These are phyloP conservation scores for Apotomis betuletana DNA, from an alignment of 2,888 invertebrate species.

Conservation along the genomic window DNA sequence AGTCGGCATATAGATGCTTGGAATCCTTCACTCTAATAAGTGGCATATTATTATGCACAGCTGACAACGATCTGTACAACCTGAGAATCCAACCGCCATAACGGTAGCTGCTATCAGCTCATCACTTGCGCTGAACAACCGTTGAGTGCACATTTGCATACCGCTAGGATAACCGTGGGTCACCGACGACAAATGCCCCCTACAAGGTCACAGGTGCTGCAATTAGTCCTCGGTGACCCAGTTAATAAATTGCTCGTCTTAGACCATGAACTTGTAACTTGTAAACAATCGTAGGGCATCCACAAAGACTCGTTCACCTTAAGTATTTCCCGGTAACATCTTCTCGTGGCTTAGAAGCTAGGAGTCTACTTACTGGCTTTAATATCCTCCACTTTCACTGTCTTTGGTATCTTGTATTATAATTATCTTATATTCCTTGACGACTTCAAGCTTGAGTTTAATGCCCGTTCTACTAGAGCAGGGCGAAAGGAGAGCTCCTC, in stretches of 20 bases:
- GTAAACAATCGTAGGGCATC: background rate
- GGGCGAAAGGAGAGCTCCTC: too few species aligned
- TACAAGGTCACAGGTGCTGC: constrained; percentile 40
- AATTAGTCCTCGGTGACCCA: constrained; percentile 21
- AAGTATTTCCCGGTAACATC: too few species aligned
- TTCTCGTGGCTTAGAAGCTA: too few species aligned
- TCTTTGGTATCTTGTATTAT: too few species aligned
- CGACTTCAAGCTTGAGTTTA: too few species aligned
- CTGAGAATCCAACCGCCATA: background rate
- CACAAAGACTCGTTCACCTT: background rate
- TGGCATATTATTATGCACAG: too few species aligned
- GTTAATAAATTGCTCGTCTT: background rate
- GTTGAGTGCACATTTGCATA: constrained; percentile 59
- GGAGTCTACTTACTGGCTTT: too few species aligned
- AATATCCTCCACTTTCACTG: too few species aligned
- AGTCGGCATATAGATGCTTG: too few species aligned
- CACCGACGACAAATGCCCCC: constrained; percentile 60
- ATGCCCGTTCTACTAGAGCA: too few species aligned
- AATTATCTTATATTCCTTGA: too few species aligned
- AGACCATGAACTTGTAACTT: background rate
- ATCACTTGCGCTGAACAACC: constrained; percentile 24
- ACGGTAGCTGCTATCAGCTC: constrained; percentile 4
- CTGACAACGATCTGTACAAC: background rate
- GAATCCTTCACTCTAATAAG: too few species aligned
- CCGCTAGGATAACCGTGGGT: constrained; percentile 68